Evolutionary conservation across 2,888 invertebrate species (phyloP), one percentile per base, ranked within the genome.

Genomic region (Eupithecia subumbrata): DNA sequence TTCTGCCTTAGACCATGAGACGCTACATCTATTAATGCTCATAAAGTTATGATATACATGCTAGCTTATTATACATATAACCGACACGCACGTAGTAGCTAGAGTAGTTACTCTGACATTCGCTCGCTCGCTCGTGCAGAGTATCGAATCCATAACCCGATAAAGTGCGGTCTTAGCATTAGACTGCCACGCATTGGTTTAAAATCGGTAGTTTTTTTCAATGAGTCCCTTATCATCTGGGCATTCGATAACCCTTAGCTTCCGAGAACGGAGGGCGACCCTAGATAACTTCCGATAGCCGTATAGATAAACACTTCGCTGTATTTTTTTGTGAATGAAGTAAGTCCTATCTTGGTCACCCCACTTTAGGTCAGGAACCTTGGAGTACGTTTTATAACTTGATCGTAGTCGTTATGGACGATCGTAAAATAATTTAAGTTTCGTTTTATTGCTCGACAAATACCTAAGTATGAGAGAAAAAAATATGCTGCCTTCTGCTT

Each of bases 181-280:
- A 64, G 40, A n/a, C 12, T 40, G 8, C 34, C 34, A 40, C 40
- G 67, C 67, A 40, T 69, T 63, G 37, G 56, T 72, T 70, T 30
- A 18, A 74, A 71, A 79, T 76, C 71, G 64, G 76, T 71, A 76
- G 66, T 74, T 76, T 56, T 34, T 60, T 79, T 77, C 71, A 48
- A 69, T 72, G 66, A 72, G 18, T 25, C 73, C 63, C 66, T 63
- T 71, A 56, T 76, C 71, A 73, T 79, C 48, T 64, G 45, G 69
- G 73, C 71, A 69, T 66, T 70, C 80, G 90, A 89, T 89, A 89
- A 89, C 89, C 88, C 83, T 72, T 80, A 79, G 80, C 84, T 89
- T 89, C 89, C 86, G 83, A 82, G 87, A 88, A 43, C 40, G 66
- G 37, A 89, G 86, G 86, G 81, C 84, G 85, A 87, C 88, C 88